Evolutionary conservation across 2,113 vertebrate genomes (phyloP).

Genomic region (Lasiurus cinereus): DNA sequence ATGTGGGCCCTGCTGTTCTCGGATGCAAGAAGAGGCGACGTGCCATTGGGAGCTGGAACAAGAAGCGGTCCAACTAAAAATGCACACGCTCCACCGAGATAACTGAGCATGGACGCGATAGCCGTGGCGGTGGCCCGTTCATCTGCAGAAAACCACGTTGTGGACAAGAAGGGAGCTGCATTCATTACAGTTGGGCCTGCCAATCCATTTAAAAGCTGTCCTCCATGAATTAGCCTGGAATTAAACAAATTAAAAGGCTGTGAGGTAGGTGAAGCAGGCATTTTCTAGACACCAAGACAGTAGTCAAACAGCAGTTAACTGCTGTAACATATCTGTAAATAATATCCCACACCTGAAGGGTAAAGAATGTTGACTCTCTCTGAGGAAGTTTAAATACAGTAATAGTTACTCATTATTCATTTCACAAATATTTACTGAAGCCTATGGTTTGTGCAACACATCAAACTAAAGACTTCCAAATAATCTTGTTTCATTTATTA

Average conservation of each 20-base stretch:
- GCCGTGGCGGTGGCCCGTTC: constrained; percentile 98
- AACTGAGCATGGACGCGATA: constrained; percentile 93
- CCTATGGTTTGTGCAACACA: background rate
- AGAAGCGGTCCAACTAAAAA: constrained; percentile 95
- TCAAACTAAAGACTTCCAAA: background rate
- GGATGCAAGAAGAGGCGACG: constrained; percentile 66
- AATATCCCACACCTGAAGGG: background rate
- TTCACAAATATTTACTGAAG: constrained; percentile 44
- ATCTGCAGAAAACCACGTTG: constrained; percentile 97
- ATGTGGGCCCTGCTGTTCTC: constrained; percentile 86
- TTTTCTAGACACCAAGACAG: constrained; percentile 38
- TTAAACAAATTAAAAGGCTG: constrained; percentile 42
- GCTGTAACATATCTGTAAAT: background rate
- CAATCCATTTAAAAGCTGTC: constrained; percentile 96
- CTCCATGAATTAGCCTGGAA: constrained; percentile 95
- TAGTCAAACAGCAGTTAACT: background rate
- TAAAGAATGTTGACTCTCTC: background rate
- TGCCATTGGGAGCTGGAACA: constrained; percentile 95
- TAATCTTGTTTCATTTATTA: background rate
- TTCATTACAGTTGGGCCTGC: constrained; percentile 97
- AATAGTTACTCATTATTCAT: background rate
- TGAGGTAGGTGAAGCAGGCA: background rate
- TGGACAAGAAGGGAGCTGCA: constrained; percentile 95
- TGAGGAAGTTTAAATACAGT: background rate
- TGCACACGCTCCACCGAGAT: constrained; percentile 92